phyloP scores from a whole-genome alignment of 1,140 invertebrate genomes.

The Drosophila novamexicana region DNA sequence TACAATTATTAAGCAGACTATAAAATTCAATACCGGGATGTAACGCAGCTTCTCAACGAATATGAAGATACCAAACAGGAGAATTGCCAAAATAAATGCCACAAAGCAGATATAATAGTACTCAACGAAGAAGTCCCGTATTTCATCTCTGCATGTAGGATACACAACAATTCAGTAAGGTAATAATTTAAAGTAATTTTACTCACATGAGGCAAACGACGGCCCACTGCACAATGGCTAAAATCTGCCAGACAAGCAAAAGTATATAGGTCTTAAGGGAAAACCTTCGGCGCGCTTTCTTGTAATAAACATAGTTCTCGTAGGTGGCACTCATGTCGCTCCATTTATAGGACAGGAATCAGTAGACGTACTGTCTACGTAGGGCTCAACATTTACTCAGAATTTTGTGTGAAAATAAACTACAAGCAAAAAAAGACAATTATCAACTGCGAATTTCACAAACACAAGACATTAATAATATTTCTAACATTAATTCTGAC shows the following conservation, averaged over 20 bases:
- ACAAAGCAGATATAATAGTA: constrained; percentile 20
- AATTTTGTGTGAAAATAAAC: constrained; percentile 9
- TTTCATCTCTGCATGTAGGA: constrained; percentile 5
- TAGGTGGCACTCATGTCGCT: constrained; percentile 7
- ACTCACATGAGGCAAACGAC: constrained; percentile 38
- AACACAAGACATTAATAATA: neutral
- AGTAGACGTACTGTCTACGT: neutral
- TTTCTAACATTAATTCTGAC: neutral
- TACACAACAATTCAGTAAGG: neutral
- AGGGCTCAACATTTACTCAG: neutral
- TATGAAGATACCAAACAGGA: constrained; percentile 37
- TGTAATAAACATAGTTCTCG: constrained; percentile 25
- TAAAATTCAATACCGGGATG: constrained; percentile 13
- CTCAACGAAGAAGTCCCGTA: neutral
- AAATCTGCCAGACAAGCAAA: constrained; percentile 33
- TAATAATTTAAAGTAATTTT: no score
- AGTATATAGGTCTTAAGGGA: constrained; percentile 33
- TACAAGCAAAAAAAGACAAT: neutral
- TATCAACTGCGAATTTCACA: neutral
- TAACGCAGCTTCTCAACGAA: constrained; percentile 51
- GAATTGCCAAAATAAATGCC: constrained; percentile 36
- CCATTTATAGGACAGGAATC: neutral
- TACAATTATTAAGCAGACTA: constrained; percentile 43
- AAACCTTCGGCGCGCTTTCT: constrained; percentile 32
- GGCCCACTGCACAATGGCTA: constrained; percentile 48